Base-by-base conservation (phyloP, 2,113 vertebrate species). In the Narcine bancroftii region DNA sequence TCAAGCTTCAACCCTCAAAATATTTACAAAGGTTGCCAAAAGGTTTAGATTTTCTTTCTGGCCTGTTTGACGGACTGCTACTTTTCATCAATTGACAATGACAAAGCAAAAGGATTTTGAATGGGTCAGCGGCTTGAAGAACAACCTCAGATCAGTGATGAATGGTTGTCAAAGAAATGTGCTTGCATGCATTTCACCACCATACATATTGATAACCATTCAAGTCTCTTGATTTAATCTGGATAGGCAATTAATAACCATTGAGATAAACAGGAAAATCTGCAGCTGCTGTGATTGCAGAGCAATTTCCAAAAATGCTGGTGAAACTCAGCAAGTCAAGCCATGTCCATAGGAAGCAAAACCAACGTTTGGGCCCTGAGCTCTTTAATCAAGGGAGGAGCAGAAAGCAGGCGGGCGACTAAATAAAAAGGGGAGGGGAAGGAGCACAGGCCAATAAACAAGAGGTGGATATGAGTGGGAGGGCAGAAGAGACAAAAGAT, bases 91-190 rank as follows among this genome's bases (percentile, higher is more conserved):
- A 91, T 45, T 47, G 39, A 47, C 39, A 42, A 45, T 26, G 10
- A 33, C 26, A 15, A 29, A 91, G 11, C 5, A 47, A 66, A 91
- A 47, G 24, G 24, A 71, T 42, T 71, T 91, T 91, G 63, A 45
- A 47, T 69, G 63, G 24, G 24, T 69, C 83, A n/a, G 19, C 29
- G 53, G 83, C 33, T 63, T 69, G 69, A 47, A 29, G 21, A 47
- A 71, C 36, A 45, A 47, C 69, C 47, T 69, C 39, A 91, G 24
- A 42, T 91, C 42, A 29, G 42, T 45, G 63, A 33, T 45, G 26
- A 91, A 91, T 69, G 33, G 65, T 42, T 89, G 83, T 87, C 85
- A 65, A 60, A 65, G 56, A 65, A 89, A 89, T 89, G 60, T 89
- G 76, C 36, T 79, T 45, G 6, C 76, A 45, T 79, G 36, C n/a